Conservation (phyloP, 2,113 vertebrate genomes). For the Pluvialis apricaria region DNA sequence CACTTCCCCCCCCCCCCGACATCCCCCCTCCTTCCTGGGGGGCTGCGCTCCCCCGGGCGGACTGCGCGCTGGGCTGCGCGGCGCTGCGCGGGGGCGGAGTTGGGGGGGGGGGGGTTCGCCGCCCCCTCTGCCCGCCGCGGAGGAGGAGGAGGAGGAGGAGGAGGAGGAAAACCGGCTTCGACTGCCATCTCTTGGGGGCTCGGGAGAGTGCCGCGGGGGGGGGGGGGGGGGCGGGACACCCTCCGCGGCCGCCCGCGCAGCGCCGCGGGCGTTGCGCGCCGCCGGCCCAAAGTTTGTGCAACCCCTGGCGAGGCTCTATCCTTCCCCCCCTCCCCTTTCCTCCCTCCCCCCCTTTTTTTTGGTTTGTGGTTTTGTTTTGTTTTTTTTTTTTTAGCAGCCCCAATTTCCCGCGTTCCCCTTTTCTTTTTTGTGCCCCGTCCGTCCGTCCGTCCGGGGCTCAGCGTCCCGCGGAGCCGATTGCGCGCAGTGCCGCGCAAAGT, state of each 20-base stretch:
- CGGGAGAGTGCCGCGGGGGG: constrained; percentile 67
- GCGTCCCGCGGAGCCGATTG: too few relatives aligned
- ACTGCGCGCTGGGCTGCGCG: background rate
- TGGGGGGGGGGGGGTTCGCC: background rate
- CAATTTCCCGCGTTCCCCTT: background rate
- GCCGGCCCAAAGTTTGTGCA: background rate
- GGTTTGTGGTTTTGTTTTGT: too few relatives aligned
- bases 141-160: background rate
- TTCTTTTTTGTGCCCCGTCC: background rate
- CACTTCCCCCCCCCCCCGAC: too few relatives aligned
- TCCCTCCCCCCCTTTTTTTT: too few relatives aligned
- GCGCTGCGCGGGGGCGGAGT: background rate
- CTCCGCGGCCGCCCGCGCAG: background rate
- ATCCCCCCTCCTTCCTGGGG: too few relatives aligned
- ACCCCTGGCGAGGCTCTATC: background rate
- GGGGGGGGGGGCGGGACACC: too few relatives aligned
- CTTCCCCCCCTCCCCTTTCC: too few relatives aligned
- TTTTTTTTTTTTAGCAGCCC: background rate
- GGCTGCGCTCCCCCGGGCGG: too few relatives aligned
- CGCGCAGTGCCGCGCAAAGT: background rate
- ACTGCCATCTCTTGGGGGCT: constrained; percentile 95
- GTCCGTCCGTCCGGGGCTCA: too few relatives aligned
- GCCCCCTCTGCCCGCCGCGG: background rate
- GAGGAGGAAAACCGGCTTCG: constrained; percentile 76
- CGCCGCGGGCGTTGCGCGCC: background rate